Conservation (phyloP, 2,888 invertebrate species). For the Idaea biselata region DNA sequence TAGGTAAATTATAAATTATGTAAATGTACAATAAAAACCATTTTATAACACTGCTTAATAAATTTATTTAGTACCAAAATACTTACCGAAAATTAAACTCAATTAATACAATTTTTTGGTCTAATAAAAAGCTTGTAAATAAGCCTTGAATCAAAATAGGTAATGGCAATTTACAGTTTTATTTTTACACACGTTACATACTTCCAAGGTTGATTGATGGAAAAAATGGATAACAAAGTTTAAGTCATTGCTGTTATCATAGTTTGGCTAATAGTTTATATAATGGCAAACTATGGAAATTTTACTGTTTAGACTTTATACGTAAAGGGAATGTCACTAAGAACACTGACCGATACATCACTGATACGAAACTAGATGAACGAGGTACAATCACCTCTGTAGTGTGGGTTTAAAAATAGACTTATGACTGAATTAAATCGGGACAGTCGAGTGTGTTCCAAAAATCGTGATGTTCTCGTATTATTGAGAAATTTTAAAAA, state of each 20-base stretch:
- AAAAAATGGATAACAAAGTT: neutral
- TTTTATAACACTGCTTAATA: neutral
- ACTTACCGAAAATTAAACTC: neutral
- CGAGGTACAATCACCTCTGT: neutral
- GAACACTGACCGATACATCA: neutral
- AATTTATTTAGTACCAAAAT: neutral
- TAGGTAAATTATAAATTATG: neutral
- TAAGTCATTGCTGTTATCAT: neutral
- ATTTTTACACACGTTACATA: neutral
- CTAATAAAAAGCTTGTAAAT: neutral
- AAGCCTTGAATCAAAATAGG: neutral
- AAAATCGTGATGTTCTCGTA: neutral
- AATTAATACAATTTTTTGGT: neutral
- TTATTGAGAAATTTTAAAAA: neutral
- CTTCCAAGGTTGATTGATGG: neutral
- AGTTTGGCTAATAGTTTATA: neutral
- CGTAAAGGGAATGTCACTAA: neutral
- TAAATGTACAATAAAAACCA: neutral
- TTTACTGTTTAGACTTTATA: neutral
- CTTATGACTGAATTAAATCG: neutral
- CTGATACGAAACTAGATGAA: neutral
- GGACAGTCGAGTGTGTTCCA: neutral
- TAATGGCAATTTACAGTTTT: neutral
- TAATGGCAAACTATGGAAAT: neutral
- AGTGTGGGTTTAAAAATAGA: neutral